Evolutionary conservation across 2,797 vertebrate species (phyloP), one percentile per base, ranked within the genome.

Genomic region (Orestias chungarensis): DNA sequence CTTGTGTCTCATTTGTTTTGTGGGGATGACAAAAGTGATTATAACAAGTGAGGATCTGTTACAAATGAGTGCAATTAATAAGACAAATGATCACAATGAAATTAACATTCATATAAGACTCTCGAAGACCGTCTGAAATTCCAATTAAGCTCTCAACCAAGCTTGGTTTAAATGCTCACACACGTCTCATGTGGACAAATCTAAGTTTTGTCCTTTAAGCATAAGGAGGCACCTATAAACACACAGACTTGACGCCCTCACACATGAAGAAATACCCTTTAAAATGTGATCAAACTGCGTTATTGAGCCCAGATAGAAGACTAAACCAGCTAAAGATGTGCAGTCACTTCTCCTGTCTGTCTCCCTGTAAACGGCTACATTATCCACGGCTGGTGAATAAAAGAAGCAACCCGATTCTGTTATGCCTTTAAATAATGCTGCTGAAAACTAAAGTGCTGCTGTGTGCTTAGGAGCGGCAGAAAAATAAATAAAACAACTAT

Each of bases 151-250:
- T 64, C 79, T 59, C 78, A 87, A 80, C 86, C 66, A 1, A 74
- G 79, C 79, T 78, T 0, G 43, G 70, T 76, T 89, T 50, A 86
- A 88, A 80, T 74, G 80, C 75, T 72, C 74, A 74, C 73, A 84
- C 75, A 83, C 33, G 31, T 82, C 74, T 82, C 86, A 89, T 81
- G 89, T 85, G 84, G 85, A 83, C 71, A 82, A 80, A 85, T 88
- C 83, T 82, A 89, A 85, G 86, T 88, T 89, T 85, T 91, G 82
- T 91, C 91, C 87, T 79, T 68, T 64, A 71, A 61, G 71, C 82
- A 89, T 79, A 73, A 73, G 74, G 62, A 61, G 50, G 74, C 61
- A 74, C 78, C 69, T 75, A 74, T 65, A 66, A 78, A 82, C 47
- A 55, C 65, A 59, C 8, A 50, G 27, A 55, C 31, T 61, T 35